Evolutionary conservation across 2,797 vertebrate species (phyloP).

Genomic region (Acipenser transmontanus): DNA sequence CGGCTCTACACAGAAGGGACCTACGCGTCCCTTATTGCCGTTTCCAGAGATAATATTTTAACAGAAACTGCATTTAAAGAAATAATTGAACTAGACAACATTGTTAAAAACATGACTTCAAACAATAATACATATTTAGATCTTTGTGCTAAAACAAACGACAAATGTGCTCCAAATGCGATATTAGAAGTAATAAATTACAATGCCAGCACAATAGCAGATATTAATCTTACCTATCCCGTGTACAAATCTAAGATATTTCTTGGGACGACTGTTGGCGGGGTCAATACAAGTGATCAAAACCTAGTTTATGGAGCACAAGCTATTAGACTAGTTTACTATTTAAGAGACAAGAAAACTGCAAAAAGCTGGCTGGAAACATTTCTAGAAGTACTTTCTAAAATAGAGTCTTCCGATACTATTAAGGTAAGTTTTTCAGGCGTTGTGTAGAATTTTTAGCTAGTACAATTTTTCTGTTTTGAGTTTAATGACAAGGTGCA

Average conservation of each 20-base stretch:
- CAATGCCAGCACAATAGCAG: conserved; percentile 17
- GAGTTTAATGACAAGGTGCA: neutral
- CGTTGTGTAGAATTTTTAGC: neutral
- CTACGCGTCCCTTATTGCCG: conserved; percentile 37
- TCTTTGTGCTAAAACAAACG: conserved; percentile 47
- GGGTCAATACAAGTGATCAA: conserved; percentile 26
- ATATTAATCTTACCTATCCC: conserved; percentile 38
- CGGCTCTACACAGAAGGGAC: conserved; percentile 55
- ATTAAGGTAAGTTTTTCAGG: too few relatives aligned
- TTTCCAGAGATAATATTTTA: conserved; percentile 44
- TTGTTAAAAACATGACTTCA: conserved; percentile 36
- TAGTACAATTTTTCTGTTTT: too few relatives aligned
- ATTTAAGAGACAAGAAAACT: conserved; percentile 33
- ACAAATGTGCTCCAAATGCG: conserved; percentile 47
- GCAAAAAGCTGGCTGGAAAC: conserved; percentile 45
- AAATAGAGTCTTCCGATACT: conserved; percentile 1
- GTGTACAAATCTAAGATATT: conserved; percentile 23
- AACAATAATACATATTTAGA: conserved; percentile 32
- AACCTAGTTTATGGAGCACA: conserved; percentile 35
- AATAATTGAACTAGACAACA: conserved; percentile 44
- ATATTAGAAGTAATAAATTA: conserved; percentile 42
- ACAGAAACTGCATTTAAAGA: conserved; percentile 38
- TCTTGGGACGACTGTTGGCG: conserved; percentile 43
- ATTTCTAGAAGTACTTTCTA: conserved; percentile 38
- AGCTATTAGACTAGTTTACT: conserved; percentile 55